Evolutionary conservation across 2,113 vertebrate genomes (phyloP), one percentile per base, ranked within the genome.

Genomic region (Romanogobio albipinnatus): DNA sequence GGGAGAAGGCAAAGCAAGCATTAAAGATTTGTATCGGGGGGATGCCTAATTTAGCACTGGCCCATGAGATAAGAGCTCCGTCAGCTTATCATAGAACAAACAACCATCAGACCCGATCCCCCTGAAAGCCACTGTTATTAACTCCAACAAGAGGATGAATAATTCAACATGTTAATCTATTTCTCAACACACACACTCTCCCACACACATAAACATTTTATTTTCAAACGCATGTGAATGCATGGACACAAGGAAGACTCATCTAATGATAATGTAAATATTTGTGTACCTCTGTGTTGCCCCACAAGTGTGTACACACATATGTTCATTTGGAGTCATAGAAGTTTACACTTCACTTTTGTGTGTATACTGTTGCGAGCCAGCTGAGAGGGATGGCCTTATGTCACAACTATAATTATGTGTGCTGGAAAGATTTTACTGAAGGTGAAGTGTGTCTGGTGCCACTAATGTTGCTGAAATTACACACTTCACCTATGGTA

Each of bases 91-190:
- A 87, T 84, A 83, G 79, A 82, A 81, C 87, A 89, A 89, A 90
- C 87, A 89, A 89, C 83, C 75, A 84, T 81, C 86, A 76, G 71
- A 87, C 58, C 86, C 8, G 66, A 64, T 85, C 87, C 86, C 87
- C 88, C 83, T 83, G 87, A 87, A 87, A 84, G 73, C 71, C 75
- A 76, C 64, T 88, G 82, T 87, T 90, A 89, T 88, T 89, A 90
- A 87, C 88, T 90, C 84, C 81, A 88, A 89, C 89, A 89, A 90
- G 88, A 70, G 74, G 77, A 87, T 90, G 87, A 86, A 91, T 91
- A 86, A 91, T 90, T 90, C 87, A 88, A 59, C 81, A 86, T 81
- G 74, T 58, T 90, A 90, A 89, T 86, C 84, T 84, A 53, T 29
- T 70, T 66, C 81, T 71, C 53, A 59, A 29, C 29, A 29, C 29